A percentile compares a stretch with the other conserved stretches of the same genome.
phyloP scores from a whole-genome alignment of 2,797 vertebrate species.

The Lateolabrax maculatus region DNA sequence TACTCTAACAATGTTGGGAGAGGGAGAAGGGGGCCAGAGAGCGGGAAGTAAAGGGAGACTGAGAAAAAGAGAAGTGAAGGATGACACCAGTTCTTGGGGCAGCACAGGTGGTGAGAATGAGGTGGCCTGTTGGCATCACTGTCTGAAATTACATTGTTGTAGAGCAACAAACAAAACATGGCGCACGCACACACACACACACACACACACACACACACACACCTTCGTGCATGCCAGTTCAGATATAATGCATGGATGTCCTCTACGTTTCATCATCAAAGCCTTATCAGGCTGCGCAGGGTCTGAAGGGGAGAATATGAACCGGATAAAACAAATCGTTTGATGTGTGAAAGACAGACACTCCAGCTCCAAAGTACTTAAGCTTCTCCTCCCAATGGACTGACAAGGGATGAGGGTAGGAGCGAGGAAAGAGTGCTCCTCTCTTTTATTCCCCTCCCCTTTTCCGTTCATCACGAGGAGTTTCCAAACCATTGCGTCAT shows the following conservation, averaged over 20 bases:
- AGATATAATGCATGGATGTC: constrained; percentile 86
- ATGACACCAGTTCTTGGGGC: constrained; percentile 38
- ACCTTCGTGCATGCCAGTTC: constrained; percentile 80
- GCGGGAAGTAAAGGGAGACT: background rate
- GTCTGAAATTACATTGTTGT: constrained; percentile 70
- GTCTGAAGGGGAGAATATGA: constrained; percentile 88
- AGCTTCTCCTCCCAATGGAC: constrained; percentile 86
- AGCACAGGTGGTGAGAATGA: constrained; percentile 59
- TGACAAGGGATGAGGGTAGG: constrained; percentile 74
- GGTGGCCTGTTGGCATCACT: constrained; percentile 43
- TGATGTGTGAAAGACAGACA: constrained; percentile 91
- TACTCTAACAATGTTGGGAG: constrained; percentile 9
- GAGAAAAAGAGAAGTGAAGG: constrained; percentile 15
- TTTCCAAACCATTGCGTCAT: constrained; percentile 86
- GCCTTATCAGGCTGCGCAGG: constrained; percentile 81
- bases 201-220: constrained; percentile 45
- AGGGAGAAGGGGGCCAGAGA: background rate
- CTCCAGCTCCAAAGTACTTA: constrained; percentile 88
- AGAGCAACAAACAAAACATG: constrained; percentile 44
- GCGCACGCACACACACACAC: background rate
- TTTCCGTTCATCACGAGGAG: constrained; percentile 68
- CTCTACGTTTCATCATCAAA: constrained; percentile 91
- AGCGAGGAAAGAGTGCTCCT: constrained; percentile 68
- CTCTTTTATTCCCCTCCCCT: constrained; percentile 72
- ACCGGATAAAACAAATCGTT: constrained; percentile 90